A percentile compares a stretch with the other conserved stretches of the same genome.
These are phyloP conservation scores for Heteromormyrus szaboi DNA, from an alignment of 2,797 vertebrate genomes.

Conservation along the genomic window DNA sequence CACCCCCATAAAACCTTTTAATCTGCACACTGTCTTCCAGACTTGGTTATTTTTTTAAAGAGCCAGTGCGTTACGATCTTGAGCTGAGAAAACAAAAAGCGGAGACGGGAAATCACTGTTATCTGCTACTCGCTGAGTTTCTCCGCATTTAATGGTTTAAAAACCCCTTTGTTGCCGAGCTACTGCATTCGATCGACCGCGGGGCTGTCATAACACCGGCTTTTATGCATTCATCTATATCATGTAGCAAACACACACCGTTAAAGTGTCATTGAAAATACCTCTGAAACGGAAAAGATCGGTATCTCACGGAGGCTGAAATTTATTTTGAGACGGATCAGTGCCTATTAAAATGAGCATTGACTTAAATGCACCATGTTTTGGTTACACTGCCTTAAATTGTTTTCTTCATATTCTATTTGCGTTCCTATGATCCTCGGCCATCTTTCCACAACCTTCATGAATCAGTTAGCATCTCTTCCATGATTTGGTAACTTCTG, in stretches of 20 bases:
- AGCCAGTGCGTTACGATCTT: not conserved
- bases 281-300: not conserved
- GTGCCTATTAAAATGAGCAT: not conserved
- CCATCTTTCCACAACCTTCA: not conserved
- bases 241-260: not conserved
- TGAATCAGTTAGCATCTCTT: not conserved
- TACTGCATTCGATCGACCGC: not conserved
- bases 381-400: not conserved
- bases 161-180: not conserved
- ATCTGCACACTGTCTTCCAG: not conserved
- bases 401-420: not conserved
- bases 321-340: not conserved
- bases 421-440: not conserved
- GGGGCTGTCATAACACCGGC: not conserved
- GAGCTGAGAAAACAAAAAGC: not conserved
- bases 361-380: not conserved
- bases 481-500: not conserved
- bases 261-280: slow-evolving; percentile 5
- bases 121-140: not conserved
- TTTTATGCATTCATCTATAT: not conserved
- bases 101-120: not conserved
- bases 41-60: not conserved
- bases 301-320: not conserved
- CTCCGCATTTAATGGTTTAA: not conserved
- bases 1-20: not conserved